Evolutionary conservation across 2,888 invertebrate genomes (phyloP).

Genomic region (Gerris lacustris): DNA sequence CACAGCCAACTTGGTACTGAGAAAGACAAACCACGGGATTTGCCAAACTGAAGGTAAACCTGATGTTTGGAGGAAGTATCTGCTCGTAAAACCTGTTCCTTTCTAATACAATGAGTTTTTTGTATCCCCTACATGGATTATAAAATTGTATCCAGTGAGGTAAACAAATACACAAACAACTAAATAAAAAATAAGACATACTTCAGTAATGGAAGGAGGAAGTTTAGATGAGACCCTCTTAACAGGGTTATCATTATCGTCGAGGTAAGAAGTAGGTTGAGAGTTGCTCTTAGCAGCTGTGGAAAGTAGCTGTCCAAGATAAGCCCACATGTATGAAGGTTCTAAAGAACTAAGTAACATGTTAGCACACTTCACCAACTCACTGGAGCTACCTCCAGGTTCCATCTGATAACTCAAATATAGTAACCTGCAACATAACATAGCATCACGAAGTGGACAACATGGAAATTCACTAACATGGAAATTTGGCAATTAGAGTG

Average conservation of each 20-base stretch:
- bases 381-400: slow-evolving; percentile 38
- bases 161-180: too few species aligned
- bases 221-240: slow-evolving; percentile 48
- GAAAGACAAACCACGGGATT: too few species aligned
- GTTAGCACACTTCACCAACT: slow-evolving; percentile 72
- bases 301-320: slow-evolving; percentile 53
- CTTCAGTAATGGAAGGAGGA: slow-evolving; percentile 42
- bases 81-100: too few species aligned
- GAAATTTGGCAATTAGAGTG: too few species aligned
- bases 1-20: too few species aligned
- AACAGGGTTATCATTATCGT: slow-evolving; percentile 32
- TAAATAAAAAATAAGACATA: slow-evolving; percentile 17
- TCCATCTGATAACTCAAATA: slow-evolving; percentile 30
- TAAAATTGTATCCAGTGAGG: too few species aligned
- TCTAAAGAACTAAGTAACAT: slow-evolving; percentile 70
- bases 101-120: too few species aligned
- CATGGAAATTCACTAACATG: too few species aligned
- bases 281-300: slow-evolving; percentile 37
- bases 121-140: too few species aligned
- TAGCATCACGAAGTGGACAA: neutral
- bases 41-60: too few species aligned
- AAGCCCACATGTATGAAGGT: slow-evolving; percentile 76
- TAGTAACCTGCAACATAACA: slow-evolving; percentile 27
- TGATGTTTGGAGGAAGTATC: too few species aligned
- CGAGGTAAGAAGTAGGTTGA: slow-evolving; percentile 16